phyloP scores from a whole-genome alignment of 1,140 invertebrate genomes.

The Drosophila tani region DNA sequence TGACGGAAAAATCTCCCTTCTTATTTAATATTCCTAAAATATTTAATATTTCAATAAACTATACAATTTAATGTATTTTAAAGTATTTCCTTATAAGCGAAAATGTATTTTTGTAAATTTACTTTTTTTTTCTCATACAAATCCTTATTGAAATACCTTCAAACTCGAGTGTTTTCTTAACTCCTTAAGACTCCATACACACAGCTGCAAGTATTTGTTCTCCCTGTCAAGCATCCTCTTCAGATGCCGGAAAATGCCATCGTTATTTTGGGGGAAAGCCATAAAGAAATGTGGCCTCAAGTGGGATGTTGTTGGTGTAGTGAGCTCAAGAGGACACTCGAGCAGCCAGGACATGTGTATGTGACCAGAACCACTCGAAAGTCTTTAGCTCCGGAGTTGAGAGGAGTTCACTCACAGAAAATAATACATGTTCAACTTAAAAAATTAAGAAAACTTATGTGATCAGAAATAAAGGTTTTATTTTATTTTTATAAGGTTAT shows the following conservation, averaged over 20 bases:
- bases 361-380: conserved; percentile 33
- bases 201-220: conserved; percentile 6
- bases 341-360: conserved; percentile 25
- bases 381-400: conserved; percentile 23
- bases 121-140: background rate
- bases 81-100: too few species aligned
- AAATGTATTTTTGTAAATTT: background rate
- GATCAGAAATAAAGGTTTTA: background rate
- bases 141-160: background rate
- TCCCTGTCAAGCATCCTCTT: conserved; percentile 27
- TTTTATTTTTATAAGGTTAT: background rate
- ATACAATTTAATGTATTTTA: background rate
- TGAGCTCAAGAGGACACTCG: conserved; percentile 50
- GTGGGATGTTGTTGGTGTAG: conserved; percentile 45
- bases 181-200: background rate
- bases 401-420: background rate
- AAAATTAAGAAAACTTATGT: background rate
- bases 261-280: conserved; percentile 38
- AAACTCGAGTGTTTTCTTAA: background rate
- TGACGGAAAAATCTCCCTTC: background rate
- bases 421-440: background rate
- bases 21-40: too few species aligned
- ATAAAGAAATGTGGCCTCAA: conserved; percentile 48
- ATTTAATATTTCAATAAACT: background rate
- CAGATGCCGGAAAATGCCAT: conserved; percentile 40